Conservation (phyloP, 1,140 invertebrate genomes). For the Bursaphelenchus mucronatus region DNA sequence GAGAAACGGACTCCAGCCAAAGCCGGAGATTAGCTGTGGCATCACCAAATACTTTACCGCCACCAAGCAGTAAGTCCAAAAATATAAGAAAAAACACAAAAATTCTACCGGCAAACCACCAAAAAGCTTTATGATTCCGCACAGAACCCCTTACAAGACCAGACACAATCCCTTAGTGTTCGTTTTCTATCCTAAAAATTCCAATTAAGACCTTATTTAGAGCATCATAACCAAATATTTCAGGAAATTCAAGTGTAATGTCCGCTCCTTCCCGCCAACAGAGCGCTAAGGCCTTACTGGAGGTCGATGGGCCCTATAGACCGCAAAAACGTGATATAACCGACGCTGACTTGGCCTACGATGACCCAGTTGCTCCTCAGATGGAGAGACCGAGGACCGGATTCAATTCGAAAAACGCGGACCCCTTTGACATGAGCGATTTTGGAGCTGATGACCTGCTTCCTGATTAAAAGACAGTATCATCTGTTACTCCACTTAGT, state of each 20-base stretch:
- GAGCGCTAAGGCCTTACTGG: slow-evolving; percentile 27
- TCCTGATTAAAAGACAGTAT: slow-evolving; percentile 67
- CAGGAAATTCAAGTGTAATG: slow-evolving; percentile 22
- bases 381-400: slow-evolving; percentile 74
- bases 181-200: not conserved
- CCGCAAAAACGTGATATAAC: slow-evolving; percentile 49
- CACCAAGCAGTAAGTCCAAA: too few relatives aligned
- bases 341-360: slow-evolving; percentile 67
- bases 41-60: slow-evolving; percentile 3
- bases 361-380: slow-evolving; percentile 73
- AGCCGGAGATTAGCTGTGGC: slow-evolving; percentile 25
- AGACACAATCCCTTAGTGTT: too few relatives aligned
- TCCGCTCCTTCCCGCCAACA: slow-evolving; percentile 32
- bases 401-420: slow-evolving; percentile 68
- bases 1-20: slow-evolving; percentile 53
- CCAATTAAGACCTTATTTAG: not conserved
- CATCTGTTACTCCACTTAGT: not conserved
- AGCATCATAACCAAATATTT: slow-evolving; percentile 17
- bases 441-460: slow-evolving; percentile 73
- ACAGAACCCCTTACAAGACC: too few relatives aligned
- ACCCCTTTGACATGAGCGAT: slow-evolving; percentile 76
- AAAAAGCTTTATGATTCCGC: too few relatives aligned
- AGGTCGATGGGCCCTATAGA: slow-evolving; percentile 38
- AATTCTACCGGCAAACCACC: too few relatives aligned
- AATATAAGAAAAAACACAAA: too few relatives aligned